phyloP scores from a whole-genome alignment of 2,113 vertebrate species.

The Microtus richardsoni region DNA sequence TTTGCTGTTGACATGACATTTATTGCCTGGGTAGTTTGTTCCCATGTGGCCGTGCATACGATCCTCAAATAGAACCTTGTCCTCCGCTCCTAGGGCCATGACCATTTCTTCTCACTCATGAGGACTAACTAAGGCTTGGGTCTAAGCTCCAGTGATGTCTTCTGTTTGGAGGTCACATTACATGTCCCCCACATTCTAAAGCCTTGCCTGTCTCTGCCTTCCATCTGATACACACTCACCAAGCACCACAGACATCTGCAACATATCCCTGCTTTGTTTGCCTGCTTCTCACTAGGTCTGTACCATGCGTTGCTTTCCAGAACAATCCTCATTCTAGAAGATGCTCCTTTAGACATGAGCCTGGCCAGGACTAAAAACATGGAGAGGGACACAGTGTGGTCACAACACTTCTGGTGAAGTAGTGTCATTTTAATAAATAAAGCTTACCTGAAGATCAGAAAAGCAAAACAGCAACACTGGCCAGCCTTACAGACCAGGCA shows the following conservation, averaged over 20 bases:
- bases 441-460: no score
- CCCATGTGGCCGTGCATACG: not conserved
- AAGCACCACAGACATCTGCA: not conserved
- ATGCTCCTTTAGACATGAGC: not conserved
- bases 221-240: not conserved
- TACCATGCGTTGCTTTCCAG: not conserved
- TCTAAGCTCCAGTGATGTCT: not conserved
- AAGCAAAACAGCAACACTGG: no score
- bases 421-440: no score
- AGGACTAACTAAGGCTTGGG: not conserved
- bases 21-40: not conserved
- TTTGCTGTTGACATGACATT: accelerated
- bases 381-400: not conserved
- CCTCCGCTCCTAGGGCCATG: not conserved
- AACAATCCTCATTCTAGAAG: not conserved
- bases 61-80: not conserved
- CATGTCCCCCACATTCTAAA: not conserved
- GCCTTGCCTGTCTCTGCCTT: not conserved
- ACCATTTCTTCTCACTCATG: not conserved
- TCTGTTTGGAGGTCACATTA: not conserved
- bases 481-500: no score
- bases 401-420: not conserved
- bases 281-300: not conserved
- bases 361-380: no score
- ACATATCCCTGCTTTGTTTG: not conserved